Conservation (phyloP, 2,113 vertebrate genomes). For the Turdus rufiventris region DNA sequence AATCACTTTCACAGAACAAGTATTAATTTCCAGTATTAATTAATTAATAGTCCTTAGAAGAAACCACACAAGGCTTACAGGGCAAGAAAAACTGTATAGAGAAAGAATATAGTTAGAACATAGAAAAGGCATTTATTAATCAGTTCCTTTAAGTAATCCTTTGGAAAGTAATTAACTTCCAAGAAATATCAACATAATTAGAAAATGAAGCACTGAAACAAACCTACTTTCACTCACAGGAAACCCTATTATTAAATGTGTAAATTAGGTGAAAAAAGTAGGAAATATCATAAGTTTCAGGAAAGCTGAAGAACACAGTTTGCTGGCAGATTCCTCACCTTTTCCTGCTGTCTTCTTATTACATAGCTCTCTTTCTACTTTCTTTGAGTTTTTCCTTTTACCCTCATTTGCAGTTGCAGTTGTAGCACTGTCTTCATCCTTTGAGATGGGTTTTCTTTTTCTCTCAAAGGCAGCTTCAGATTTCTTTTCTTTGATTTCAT, state of each 20-base stretch:
- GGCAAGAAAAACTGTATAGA: background rate
- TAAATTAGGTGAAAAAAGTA: background rate
- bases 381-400: constrained; percentile 20
- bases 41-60: background rate
- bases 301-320: constrained; percentile 11
- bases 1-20: background rate
- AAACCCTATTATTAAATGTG: background rate
- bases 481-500: constrained; percentile 40
- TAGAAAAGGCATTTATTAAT: background rate
- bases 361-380: constrained; percentile 31
- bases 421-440: constrained; percentile 41
- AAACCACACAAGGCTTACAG: background rate
- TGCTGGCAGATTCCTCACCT: constrained; percentile 71
- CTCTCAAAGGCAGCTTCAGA: constrained; percentile 32
- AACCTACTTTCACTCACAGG: background rate
- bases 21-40: background rate
- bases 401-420: background rate
- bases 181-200: background rate
- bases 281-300: constrained; percentile 8
- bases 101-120: constrained; percentile 1
- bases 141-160: background rate
- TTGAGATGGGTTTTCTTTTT: constrained; percentile 26
- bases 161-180: background rate
- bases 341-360: constrained; percentile 68
- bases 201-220: background rate